Conservation (phyloP, 2,113 vertebrate genomes). For the Benitochromis conjunctus region DNA sequence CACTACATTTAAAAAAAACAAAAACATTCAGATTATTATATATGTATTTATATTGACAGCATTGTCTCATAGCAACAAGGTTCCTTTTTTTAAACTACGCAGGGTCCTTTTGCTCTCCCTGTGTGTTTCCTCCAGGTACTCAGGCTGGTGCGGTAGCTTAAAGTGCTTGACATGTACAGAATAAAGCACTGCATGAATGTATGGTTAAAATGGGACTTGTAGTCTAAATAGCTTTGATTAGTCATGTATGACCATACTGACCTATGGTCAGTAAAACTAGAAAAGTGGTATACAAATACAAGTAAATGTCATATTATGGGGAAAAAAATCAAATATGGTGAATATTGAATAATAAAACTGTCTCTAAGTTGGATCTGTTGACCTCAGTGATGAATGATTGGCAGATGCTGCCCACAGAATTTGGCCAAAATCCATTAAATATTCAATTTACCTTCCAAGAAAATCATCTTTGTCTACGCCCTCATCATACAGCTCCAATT, state of each 20-base stretch:
- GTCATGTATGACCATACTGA: too few species aligned
- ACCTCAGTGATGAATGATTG: background rate
- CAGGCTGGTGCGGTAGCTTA: too few species aligned
- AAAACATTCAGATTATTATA: too few species aligned
- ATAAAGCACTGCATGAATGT: too few species aligned
- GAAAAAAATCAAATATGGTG: background rate
- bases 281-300: background rate
- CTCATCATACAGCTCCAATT: constrained; percentile 89
- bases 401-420: background rate
- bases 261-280: background rate
- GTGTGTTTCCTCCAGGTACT: too few species aligned
- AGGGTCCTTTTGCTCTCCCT: too few species aligned
- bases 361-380: background rate
- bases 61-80: too few species aligned
- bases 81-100: too few species aligned
- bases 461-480: constrained; percentile 93
- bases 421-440: background rate
- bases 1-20: background rate
- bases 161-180: too few species aligned
- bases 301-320: background rate
- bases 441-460: constrained; percentile 81
- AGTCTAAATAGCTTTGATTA: too few species aligned
- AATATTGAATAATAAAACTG: background rate
- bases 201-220: too few species aligned
- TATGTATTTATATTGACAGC: too few species aligned